phyloP scores from a whole-genome alignment of 2,888 invertebrate species.

The Acanthosepion esculentum region DNA sequence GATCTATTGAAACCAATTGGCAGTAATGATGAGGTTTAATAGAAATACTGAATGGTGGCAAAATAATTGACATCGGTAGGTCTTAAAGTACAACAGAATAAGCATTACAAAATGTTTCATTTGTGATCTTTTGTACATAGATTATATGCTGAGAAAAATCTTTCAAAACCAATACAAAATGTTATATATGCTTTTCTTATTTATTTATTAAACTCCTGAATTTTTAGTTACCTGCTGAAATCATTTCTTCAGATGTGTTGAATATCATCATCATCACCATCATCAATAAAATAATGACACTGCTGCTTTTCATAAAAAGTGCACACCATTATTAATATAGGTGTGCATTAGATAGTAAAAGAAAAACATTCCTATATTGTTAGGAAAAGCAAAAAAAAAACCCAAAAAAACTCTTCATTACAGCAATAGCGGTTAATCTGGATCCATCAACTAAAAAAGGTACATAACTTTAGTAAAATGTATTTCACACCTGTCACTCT shows the following conservation, averaged over 20 bases:
- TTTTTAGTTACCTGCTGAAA: background rate
- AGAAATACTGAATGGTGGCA: background rate
- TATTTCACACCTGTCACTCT: background rate
- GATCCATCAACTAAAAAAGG: background rate
- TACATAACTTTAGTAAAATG: background rate
- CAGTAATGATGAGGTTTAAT: background rate
- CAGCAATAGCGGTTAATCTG: background rate
- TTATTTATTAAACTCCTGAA: conserved; percentile 33
- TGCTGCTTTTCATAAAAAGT: background rate
- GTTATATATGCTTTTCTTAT: background rate
- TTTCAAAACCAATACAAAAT: background rate
- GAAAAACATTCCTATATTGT: conserved; percentile 1
- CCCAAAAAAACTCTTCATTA: too few species aligned
- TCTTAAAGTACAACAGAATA: background rate
- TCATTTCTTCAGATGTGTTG: background rate
- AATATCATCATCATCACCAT: background rate
- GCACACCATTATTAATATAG: background rate
- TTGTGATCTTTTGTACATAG: conserved; percentile 33
- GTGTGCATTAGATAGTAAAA: background rate
- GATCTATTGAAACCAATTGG: background rate
- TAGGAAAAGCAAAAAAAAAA: background rate
- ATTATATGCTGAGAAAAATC: background rate
- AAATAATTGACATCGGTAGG: background rate
- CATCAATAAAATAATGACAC: background rate
- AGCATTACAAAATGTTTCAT: background rate